Conservation (phyloP, 1,140 invertebrate species). For the Caenorhabditis tropicalis region DNA sequence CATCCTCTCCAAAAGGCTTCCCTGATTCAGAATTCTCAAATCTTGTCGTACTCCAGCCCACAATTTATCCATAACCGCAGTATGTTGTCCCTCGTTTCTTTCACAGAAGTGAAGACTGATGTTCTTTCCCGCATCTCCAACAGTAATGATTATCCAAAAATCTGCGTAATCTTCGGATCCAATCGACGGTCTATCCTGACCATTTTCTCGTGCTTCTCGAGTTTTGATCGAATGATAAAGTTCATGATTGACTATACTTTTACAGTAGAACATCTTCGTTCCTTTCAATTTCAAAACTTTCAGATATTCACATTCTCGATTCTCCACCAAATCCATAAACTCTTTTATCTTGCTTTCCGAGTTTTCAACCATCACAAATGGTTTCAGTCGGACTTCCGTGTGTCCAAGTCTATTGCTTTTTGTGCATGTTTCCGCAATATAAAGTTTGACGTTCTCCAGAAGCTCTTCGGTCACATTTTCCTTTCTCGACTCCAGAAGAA, state of each 20-base stretch:
- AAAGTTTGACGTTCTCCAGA: background rate
- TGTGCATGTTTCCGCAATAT: background rate
- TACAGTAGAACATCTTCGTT: background rate
- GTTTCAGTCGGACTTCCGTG: background rate
- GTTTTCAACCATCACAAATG: background rate
- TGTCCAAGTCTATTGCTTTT: background rate
- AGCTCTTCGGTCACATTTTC: background rate
- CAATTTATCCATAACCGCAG: background rate
- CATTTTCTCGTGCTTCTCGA: background rate
- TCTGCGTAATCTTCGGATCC: background rate
- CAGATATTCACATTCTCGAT: background rate
- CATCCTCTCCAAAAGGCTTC: slow-evolving; percentile 5
- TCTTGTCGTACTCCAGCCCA: slow-evolving; percentile 17
- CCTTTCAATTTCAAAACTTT: background rate
- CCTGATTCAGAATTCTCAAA: background rate
- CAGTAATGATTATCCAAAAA: slow-evolving; percentile 20
- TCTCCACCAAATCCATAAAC: background rate
- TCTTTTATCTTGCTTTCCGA: background rate
- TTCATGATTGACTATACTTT: background rate
- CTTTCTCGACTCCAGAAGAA: background rate
- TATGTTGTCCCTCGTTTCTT: background rate
- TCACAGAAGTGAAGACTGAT: background rate
- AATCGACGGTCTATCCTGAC: background rate
- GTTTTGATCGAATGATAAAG: background rate
- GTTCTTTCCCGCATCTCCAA: background rate